Percentiles rank a stretch among this genome's conserved stretches.
These are phyloP conservation scores for Lynx canadensis DNA, from an alignment of 2,113 vertebrate genomes.

Conservation along the genomic window DNA sequence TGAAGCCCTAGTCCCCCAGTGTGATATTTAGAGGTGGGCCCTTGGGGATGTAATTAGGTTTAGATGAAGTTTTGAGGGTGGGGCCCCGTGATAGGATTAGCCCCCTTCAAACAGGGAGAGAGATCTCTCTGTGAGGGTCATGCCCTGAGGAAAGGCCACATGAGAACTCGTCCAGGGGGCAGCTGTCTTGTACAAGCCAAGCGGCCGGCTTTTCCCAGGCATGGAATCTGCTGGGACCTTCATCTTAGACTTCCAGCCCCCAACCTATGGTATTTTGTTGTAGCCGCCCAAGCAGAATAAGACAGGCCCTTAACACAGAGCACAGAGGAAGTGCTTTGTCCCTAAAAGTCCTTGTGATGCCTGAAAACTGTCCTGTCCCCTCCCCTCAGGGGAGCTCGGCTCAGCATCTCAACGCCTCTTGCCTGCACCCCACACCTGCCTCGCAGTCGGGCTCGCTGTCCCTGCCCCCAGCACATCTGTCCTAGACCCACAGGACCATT, in stretches of 20 bases:
- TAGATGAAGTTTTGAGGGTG: neutral
- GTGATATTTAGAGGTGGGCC: neutral
- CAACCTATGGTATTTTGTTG: neutral
- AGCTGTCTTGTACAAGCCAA: neutral
- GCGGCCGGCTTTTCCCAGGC: neutral
- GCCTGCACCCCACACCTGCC: too few species aligned
- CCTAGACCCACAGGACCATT: too few species aligned
- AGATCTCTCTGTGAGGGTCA: neutral
- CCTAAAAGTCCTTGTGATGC: neutral
- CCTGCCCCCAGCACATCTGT: neutral
- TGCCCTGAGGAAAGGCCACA: neutral
- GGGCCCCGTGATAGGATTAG: neutral
- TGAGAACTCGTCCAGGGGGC: too few species aligned
- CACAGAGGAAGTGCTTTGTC: neutral
- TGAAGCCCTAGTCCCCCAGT: neutral
- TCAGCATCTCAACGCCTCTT: neutral
- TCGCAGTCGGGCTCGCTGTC: neutral
- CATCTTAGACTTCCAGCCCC: neutral
- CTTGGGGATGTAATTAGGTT: neutral
- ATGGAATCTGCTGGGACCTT: neutral
- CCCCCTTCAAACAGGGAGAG: neutral
- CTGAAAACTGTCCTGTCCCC: neutral
- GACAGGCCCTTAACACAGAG: neutral
- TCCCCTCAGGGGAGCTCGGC: neutral
- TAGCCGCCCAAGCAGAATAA: neutral